Percentiles rank a stretch among this genome's conserved stretches.
phyloP scores from a whole-genome alignment of 2,888 invertebrate species.

The Clistopyga incitator region DNA sequence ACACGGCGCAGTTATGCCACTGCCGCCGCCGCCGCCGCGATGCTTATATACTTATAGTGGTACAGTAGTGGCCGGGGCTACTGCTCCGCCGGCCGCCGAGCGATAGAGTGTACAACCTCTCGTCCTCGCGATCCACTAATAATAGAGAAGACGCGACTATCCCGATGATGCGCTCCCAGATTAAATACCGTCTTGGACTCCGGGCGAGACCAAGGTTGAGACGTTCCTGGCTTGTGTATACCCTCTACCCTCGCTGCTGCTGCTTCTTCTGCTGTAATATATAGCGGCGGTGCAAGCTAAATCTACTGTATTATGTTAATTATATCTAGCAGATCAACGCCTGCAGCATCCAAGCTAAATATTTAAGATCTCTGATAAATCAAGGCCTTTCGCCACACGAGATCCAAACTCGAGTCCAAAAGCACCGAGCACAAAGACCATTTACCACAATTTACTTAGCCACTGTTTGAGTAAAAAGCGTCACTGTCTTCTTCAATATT shows the following conservation, averaged over 20 bases:
- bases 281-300: background rate
- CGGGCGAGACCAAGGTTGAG: slow-evolving; percentile 69
- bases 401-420: no score
- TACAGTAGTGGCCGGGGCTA: slow-evolving; percentile 47
- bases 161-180: slow-evolving; percentile 72
- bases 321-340: background rate
- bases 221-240: slow-evolving; percentile 40
- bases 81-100: background rate
- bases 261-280: background rate
- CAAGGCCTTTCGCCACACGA: background rate
- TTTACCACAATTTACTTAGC: no score
- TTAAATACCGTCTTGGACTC: slow-evolving; percentile 75
- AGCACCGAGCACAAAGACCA: no score
- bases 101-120: slow-evolving; percentile 10
- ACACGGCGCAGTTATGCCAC: slow-evolving; percentile 14
- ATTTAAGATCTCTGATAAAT: background rate
- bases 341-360: background rate
- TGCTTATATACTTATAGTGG: background rate
- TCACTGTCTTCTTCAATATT: no score
- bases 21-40: background rate
- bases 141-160: slow-evolving; percentile 73
- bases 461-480: no score
- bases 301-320: slow-evolving; percentile 29
- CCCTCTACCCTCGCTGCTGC: background rate
- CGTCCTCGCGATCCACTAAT: slow-evolving; percentile 71